These are phyloP conservation scores for Lepus timidus DNA, from an alignment of 2,113 vertebrate genomes.

Conservation along the genomic window DNA sequence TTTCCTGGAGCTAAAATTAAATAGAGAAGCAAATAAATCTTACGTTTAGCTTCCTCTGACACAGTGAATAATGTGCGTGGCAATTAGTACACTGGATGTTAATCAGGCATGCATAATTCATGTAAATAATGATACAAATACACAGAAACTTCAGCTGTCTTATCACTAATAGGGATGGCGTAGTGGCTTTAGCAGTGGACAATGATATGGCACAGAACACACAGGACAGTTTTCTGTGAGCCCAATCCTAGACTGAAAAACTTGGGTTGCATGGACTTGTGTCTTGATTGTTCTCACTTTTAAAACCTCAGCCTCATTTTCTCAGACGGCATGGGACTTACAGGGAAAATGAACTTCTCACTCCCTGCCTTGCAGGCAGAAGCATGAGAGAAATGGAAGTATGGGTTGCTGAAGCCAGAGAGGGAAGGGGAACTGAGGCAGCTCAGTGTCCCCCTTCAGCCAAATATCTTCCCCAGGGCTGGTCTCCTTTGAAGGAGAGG, in stretches of 20 bases:
- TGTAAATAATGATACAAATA: conserved; percentile 1
- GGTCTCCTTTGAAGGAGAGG: not conserved
- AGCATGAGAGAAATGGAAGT: not conserved
- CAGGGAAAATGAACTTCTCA: not conserved
- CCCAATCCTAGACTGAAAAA: not conserved
- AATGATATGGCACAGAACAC: not conserved
- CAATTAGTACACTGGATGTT: not conserved
- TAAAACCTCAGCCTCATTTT: not conserved
- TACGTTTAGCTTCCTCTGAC: not conserved
- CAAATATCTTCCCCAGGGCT: not conserved
- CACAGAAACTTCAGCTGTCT: not conserved
- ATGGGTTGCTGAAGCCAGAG: rapidly evolving
- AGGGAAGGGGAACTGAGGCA: not conserved
- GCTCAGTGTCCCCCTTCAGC: not conserved
- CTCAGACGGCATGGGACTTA: rapidly evolving
- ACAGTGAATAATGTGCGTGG: not conserved
- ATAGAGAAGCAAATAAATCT: not conserved
- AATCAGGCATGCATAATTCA: not conserved
- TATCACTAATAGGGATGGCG: not conserved
- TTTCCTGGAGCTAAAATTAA: not conserved
- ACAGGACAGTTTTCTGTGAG: not conserved
- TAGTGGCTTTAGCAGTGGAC: not conserved
- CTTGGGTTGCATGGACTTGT: not conserved
- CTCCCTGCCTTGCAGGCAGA: not conserved
- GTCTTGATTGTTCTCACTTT: not conserved